Percentiles rank a stretch among this genome's conserved stretches.
Evolutionary conservation across 1,140 invertebrate species (phyloP).

Genomic region (Anastrepha obliqua): DNA sequence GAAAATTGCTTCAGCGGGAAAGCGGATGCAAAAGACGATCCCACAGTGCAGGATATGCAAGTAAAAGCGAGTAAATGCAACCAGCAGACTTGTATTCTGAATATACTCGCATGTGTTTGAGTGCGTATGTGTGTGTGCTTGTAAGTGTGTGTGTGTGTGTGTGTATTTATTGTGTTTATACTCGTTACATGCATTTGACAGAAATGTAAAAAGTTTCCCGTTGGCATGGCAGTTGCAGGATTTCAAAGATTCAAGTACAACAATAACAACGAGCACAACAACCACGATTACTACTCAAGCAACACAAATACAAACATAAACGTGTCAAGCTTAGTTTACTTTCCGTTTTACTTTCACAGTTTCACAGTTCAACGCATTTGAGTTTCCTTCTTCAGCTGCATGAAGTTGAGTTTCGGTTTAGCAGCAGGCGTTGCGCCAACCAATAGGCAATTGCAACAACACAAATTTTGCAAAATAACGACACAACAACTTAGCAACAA

Average conservation of each 20-base stretch:
- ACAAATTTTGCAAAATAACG: not conserved
- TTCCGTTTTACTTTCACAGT: conserved; percentile 49
- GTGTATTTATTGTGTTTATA: not conserved
- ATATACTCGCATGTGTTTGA: not conserved
- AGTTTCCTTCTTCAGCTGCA: not conserved
- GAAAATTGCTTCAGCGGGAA: not conserved
- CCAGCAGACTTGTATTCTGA: not conserved
- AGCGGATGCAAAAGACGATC: not conserved
- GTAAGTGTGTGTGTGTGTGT: no score
- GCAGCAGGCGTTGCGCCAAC: not conserved
- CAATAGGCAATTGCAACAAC: not conserved
- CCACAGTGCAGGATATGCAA: not conserved
- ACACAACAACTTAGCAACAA: not conserved
- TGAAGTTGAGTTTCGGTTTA: not conserved
- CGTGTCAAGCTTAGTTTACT: conserved; percentile 45
- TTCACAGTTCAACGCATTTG: conserved; percentile 40
- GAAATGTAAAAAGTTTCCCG: conserved; percentile 39
- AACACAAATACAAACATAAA: conserved; percentile 44
- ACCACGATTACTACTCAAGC: not conserved
- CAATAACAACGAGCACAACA: not conserved
- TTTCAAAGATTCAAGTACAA: not conserved
- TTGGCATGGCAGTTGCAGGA: not conserved
- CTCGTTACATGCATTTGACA: conserved; percentile 38
- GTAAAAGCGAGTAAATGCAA: not conserved
- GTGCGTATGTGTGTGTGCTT: not conserved